Percentiles rank a stretch among this genome's conserved stretches.
Evolutionary conservation across 2,797 vertebrate species (phyloP).

Genomic region (Pseudopleuronectes americanus): DNA sequence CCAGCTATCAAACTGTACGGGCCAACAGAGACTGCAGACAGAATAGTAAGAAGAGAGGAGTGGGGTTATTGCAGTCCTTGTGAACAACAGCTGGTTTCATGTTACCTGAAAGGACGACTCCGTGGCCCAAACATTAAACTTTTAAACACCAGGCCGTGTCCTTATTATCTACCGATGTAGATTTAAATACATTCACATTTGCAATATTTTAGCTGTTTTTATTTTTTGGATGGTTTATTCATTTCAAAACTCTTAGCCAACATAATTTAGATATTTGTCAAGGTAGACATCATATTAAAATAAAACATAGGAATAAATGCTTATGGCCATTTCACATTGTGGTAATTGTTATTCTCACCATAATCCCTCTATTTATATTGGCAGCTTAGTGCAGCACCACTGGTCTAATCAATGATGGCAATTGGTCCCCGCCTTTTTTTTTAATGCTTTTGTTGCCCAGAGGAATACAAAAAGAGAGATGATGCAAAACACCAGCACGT

Average conservation of each 20-base stretch:
- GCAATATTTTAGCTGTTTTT: neutral
- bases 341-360: neutral
- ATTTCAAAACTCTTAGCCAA: neutral
- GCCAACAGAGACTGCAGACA: neutral
- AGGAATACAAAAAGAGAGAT: neutral
- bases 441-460: neutral
- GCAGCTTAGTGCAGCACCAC: neutral
- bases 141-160: neutral
- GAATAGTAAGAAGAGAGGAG: too few species aligned
- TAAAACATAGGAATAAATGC: neutral
- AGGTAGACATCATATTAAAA: neutral
- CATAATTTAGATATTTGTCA: neutral
- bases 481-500: neutral
- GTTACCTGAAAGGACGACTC: neutral
- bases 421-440: slow-evolving; percentile 7
- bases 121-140: neutral
- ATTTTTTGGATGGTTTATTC: neutral
- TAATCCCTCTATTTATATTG: neutral
- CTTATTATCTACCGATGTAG: neutral
- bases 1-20: neutral
- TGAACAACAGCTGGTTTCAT: too few species aligned
- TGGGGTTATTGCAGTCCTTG: too few species aligned
- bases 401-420: slow-evolving; percentile 13
- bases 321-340: neutral
- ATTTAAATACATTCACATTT: neutral